These are phyloP conservation scores for Oreochromis spilurus DNA, from an alignment of 2,113 vertebrate species.

Conservation along the genomic window DNA sequence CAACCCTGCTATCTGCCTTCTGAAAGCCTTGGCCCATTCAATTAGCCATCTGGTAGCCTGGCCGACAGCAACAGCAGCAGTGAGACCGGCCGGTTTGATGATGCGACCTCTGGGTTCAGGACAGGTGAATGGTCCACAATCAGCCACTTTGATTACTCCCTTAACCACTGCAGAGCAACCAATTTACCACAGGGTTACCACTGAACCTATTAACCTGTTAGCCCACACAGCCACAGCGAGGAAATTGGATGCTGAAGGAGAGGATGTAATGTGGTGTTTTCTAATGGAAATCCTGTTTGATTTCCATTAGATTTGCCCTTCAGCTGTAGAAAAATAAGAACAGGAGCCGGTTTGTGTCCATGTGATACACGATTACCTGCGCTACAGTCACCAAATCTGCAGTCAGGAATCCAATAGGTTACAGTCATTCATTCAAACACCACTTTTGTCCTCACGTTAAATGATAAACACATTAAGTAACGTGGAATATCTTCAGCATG, in stretches of 20 bases:
- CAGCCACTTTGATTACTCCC: constrained; percentile 54
- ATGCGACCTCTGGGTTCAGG: constrained; percentile 29
- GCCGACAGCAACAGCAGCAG: neutral
- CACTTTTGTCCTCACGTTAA: constrained; percentile 12
- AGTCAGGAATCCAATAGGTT: neutral
- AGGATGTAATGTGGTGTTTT: constrained; percentile 32
- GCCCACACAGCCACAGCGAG: neutral
- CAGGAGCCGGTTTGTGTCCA: neutral
- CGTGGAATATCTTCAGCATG: neutral
- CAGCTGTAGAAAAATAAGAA: neutral
- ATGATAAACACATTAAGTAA: neutral
- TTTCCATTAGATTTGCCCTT: neutral
- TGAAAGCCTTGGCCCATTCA: constrained; percentile 12
- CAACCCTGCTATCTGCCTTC: neutral
- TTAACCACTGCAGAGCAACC: constrained; percentile 49
- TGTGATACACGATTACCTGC: neutral
- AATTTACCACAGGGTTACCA: constrained; percentile 42
- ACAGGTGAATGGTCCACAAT: constrained; percentile 48
- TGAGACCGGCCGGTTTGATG: constrained; percentile 6
- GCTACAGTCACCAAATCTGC: neutral
- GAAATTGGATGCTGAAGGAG: constrained; percentile 41
- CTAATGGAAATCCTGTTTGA: constrained; percentile 17
- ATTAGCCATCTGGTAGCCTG: constrained; percentile 36
- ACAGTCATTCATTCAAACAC: neutral
- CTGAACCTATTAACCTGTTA: constrained; percentile 50